Conservation (phyloP, 2,888 invertebrate genomes). For the Neoascia interrupta region DNA sequence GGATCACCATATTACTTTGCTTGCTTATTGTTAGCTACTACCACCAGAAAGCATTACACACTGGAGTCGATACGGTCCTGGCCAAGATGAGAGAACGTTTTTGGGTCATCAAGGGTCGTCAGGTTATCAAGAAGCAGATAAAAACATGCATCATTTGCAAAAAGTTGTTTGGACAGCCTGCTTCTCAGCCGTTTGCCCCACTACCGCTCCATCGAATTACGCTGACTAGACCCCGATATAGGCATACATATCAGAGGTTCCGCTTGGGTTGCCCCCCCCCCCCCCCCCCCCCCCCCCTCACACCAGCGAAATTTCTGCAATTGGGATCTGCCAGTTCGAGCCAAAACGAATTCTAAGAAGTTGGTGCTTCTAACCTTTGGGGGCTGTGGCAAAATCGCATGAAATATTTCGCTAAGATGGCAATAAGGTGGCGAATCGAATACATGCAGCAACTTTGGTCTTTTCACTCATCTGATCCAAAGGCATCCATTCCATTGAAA, state of each 20-base stretch:
- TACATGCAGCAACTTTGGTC: not conserved
- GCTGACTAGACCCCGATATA: not conserved
- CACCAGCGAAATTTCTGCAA: not conserved
- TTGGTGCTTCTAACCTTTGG: not conserved
- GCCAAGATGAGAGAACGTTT: not conserved
- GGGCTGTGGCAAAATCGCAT: not conserved
- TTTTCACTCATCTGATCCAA: not conserved
- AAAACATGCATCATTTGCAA: not conserved
- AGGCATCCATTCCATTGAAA: not conserved
- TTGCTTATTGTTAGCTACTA: not conserved
- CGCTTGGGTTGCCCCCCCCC: not conserved
- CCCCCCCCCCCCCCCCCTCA: no score
- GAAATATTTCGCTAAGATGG: not conserved
- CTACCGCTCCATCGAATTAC: not conserved
- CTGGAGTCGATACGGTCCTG: not conserved
- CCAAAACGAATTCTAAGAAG: not conserved
- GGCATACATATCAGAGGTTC: not conserved
- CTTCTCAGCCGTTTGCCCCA: not conserved
- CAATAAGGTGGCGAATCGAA: not conserved
- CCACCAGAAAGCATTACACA: not conserved
- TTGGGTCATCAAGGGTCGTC: conserved; percentile 3
- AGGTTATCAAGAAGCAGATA: not conserved
- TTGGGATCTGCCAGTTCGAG: not conserved
- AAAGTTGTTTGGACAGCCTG: not conserved
- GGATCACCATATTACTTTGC: conserved; percentile 37